phyloP scores from a whole-genome alignment of 2,888 invertebrate species.

The Mesochorus sp. region DNA sequence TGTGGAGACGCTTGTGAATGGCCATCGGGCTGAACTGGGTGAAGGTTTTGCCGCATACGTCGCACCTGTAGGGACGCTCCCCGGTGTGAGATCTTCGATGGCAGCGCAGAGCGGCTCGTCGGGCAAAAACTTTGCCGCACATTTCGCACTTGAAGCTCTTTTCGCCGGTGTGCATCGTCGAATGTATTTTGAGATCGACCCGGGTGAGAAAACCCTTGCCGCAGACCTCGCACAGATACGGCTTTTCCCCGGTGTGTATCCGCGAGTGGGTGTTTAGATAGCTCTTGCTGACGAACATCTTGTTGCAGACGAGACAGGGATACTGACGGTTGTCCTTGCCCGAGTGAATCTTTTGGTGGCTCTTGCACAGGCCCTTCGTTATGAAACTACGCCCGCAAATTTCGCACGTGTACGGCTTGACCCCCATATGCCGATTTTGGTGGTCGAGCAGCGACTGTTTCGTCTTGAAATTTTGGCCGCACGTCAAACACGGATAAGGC shows the following conservation, averaged over 20 bases:
- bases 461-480: slow-evolving; percentile 85
- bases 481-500: slow-evolving; percentile 84
- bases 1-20: slow-evolving; percentile 85
- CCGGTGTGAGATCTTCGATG: slow-evolving; percentile 85
- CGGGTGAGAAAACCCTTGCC: slow-evolving; percentile 85
- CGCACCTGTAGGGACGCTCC: slow-evolving; percentile 85
- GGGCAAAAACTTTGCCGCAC: slow-evolving; percentile 85
- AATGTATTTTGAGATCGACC: slow-evolving; percentile 85
- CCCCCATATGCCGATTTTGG: slow-evolving; percentile 85
- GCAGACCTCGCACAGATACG: slow-evolving; percentile 85
- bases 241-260: slow-evolving; percentile 85
- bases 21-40: slow-evolving; percentile 87
- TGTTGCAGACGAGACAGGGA: slow-evolving; percentile 85
- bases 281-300: slow-evolving; percentile 85
- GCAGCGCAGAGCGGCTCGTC: slow-evolving; percentile 85
- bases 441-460: slow-evolving; percentile 85
- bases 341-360: slow-evolving; percentile 85
- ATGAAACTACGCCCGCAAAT: slow-evolving; percentile 85
- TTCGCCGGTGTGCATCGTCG: slow-evolving; percentile 86
- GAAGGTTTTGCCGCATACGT: slow-evolving; percentile 85
- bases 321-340: slow-evolving; percentile 85
- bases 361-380: slow-evolving; percentile 85
- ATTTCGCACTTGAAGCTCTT: slow-evolving; percentile 86
- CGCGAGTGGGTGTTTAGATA: slow-evolving; percentile 85
- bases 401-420: slow-evolving; percentile 85